These are phyloP conservation scores for Corvus moneduloides DNA, from an alignment of 2,113 vertebrate genomes.

Conservation along the genomic window DNA sequence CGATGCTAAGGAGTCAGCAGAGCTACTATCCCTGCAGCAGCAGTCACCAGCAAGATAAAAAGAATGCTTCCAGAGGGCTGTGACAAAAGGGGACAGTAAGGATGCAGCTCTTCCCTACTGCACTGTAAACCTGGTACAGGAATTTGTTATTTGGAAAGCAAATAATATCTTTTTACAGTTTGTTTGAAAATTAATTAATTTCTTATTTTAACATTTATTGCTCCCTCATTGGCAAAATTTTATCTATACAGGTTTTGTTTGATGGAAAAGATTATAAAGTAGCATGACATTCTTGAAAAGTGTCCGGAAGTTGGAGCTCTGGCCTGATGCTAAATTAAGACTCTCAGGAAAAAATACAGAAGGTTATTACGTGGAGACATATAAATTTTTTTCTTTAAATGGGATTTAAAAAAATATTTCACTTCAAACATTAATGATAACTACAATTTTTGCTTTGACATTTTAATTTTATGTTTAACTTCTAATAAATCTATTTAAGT, in stretches of 20 bases:
- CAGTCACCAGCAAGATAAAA: neutral
- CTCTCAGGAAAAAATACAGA: neutral
- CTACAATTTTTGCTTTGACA: neutral
- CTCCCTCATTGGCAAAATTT: neutral
- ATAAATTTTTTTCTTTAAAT: neutral
- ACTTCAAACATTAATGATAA: neutral
- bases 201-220: conserved; percentile 30
- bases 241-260: conserved; percentile 3
- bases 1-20: neutral
- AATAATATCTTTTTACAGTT: neutral
- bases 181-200: neutral
- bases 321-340: neutral
- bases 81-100: neutral
- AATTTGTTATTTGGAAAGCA: neutral
- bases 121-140: neutral
- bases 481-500: neutral
- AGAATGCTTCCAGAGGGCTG: neutral
- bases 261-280: conserved; percentile 34
- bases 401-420: neutral
- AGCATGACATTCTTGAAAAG: neutral
- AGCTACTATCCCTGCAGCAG: neutral
- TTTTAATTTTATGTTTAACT: neutral
- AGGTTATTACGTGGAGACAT: neutral
- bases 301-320: neutral
- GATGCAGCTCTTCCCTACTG: neutral